Percentiles rank a stretch among this genome's conserved stretches.
Conservation (phyloP, 2,113 vertebrate species). For the Cynopterus brachyotis region DNA sequence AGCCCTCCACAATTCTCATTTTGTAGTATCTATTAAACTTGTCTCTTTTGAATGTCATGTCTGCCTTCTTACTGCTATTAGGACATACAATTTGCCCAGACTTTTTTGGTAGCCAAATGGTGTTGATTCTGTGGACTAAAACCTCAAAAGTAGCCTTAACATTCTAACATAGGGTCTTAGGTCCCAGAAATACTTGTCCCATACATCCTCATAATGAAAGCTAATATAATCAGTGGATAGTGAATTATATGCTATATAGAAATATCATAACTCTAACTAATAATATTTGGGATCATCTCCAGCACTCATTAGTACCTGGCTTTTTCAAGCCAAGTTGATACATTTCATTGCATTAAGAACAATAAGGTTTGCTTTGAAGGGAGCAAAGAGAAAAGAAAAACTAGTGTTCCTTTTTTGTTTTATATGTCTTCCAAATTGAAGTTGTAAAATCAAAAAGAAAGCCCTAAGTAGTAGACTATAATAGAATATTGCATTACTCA, state of each 20-base stretch:
- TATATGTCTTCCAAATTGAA: neutral
- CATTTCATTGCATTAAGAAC: neutral
- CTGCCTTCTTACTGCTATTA: neutral
- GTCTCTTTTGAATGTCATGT: neutral
- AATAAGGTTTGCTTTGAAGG: neutral
- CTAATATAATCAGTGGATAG: neutral
- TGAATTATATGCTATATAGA: neutral
- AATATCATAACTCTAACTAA: neutral
- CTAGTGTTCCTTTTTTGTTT: neutral
- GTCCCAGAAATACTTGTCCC: neutral
- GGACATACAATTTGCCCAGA: neutral
- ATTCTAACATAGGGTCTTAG: neutral
- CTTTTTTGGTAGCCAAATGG: neutral
- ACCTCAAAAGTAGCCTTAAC: neutral
- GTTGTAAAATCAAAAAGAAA: neutral
- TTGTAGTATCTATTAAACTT: neutral
- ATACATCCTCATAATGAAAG: neutral
- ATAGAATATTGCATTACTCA: neutral
- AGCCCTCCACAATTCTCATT: neutral
- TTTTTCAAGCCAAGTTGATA: neutral
- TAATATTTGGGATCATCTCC: neutral
- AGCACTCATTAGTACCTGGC: neutral
- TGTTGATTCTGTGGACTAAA: neutral
- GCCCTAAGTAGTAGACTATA: neutral
- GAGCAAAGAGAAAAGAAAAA: neutral